Percentiles rank a stretch among this genome's conserved stretches.
phyloP scores from a whole-genome alignment of 2,113 vertebrate genomes.

The Empidonax alnorum region DNA sequence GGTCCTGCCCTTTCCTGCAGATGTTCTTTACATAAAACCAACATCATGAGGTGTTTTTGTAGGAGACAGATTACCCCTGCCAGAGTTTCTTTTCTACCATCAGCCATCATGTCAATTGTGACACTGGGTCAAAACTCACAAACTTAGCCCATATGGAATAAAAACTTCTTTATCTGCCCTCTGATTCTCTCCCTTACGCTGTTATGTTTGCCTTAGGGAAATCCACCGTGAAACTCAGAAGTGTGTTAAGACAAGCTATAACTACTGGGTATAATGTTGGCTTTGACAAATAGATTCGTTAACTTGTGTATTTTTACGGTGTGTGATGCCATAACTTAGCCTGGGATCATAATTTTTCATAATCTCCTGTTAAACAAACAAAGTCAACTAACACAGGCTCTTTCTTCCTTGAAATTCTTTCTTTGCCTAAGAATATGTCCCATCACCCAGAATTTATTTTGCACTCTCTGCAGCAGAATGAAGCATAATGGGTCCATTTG shows the following conservation, averaged over 20 bases:
- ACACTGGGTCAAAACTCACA: not conserved
- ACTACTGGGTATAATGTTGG: not conserved
- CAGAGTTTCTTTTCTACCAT: not conserved
- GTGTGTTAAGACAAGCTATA: not conserved
- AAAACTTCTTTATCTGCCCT: not conserved
- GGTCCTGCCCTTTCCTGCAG: not conserved
- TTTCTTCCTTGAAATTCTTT: slow-evolving; percentile 7
- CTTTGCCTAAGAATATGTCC: slow-evolving; percentile 2
- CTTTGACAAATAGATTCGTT: not conserved
- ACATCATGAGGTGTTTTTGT: not conserved
- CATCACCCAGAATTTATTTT: slow-evolving; percentile 53
- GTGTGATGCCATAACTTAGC: not conserved
- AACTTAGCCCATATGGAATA: not conserved
- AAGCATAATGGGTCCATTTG: slow-evolving; percentile 34
- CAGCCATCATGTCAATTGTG: fast-evolving
- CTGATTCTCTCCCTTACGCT: not conserved
- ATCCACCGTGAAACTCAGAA: not conserved
- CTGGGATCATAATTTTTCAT: not conserved
- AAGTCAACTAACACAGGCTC: not conserved
- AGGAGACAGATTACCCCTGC: not conserved
- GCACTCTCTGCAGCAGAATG: not conserved
- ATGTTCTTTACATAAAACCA: not conserved
- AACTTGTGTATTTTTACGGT: not conserved
- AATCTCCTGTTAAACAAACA: slow-evolving; percentile 9
- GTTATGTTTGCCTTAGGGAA: not conserved